These are phyloP conservation scores for Pterocles gutturalis DNA, from an alignment of 2,113 vertebrate species.

Conservation along the genomic window DNA sequence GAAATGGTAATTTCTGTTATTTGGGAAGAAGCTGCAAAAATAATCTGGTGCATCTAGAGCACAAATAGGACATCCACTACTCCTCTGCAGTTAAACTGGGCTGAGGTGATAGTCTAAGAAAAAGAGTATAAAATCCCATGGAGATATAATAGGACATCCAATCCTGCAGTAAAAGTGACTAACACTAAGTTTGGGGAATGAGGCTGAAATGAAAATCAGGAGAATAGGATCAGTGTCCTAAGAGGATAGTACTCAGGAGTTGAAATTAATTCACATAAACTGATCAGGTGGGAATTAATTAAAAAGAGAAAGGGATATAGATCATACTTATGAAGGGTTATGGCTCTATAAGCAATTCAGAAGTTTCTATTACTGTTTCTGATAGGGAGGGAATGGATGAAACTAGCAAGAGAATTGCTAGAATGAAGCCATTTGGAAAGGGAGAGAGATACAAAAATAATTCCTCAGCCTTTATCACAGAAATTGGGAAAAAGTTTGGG, in stretches of 20 bases:
- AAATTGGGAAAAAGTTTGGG: background rate
- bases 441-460: background rate
- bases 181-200: background rate
- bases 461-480: background rate
- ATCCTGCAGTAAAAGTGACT: background rate
- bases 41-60: background rate
- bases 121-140: background rate
- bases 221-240: background rate
- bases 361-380: background rate
- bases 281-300: background rate
- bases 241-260: background rate
- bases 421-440: background rate
- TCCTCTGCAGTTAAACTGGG: background rate
- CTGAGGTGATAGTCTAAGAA: background rate
- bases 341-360: background rate
- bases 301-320: background rate
- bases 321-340: background rate
- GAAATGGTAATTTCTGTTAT: background rate
- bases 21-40: background rate
- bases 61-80: background rate
- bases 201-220: background rate
- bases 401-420: background rate
- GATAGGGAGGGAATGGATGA: background rate
- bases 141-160: background rate
- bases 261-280: constrained; percentile 26